Percentiles rank a stretch among this genome's conserved stretches.
phyloP scores from a whole-genome alignment of 2,888 invertebrate genomes.

The Ophioninae sp. region DNA sequence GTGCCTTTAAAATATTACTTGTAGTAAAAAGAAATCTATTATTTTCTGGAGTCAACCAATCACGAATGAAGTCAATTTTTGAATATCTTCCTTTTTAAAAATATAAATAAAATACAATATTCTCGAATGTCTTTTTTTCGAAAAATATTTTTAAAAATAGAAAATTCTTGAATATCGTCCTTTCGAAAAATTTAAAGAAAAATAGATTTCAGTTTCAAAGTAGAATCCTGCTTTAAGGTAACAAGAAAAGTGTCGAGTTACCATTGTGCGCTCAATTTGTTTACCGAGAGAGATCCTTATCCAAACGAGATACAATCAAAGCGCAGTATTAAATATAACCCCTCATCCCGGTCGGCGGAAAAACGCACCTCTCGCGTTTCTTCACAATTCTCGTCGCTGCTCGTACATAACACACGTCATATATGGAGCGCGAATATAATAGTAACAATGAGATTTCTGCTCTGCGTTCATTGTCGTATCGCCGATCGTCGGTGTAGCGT shows the following conservation, averaged over 20 bases:
- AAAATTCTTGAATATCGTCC: background rate
- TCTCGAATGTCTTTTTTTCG: too few relatives aligned
- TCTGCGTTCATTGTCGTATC: constrained; percentile 30
- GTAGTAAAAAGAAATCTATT: background rate
- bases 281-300: background rate
- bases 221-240: background rate
- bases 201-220: too few relatives aligned
- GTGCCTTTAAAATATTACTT: background rate
- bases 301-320: background rate
- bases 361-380: background rate
- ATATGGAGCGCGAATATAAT: constrained; percentile 16
- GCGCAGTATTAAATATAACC: background rate
- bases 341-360: background rate
- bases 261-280: background rate
- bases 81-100: background rate
- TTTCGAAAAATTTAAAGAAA: too few relatives aligned
- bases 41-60: background rate
- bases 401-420: background rate
- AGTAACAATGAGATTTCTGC: constrained; percentile 23
- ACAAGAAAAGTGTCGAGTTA: background rate
- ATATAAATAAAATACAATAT: too few relatives aligned
- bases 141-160: background rate
- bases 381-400: constrained; percentile 1
- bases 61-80: background rate
- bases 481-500: background rate